Conservation (phyloP, 2,888 invertebrate species). For the Creontiades dilutus region DNA sequence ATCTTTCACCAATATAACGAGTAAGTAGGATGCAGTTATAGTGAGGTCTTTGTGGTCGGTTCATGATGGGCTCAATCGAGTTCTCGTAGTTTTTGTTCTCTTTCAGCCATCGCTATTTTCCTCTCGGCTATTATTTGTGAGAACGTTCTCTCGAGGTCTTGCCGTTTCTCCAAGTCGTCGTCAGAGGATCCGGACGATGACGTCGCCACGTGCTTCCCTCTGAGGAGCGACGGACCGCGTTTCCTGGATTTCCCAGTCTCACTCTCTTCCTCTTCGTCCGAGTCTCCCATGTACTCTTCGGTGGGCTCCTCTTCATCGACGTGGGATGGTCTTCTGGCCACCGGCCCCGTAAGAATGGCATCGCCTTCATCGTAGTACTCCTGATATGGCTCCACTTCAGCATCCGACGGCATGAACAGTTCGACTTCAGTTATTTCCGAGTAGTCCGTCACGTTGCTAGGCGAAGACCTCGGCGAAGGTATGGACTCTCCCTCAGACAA, state of each 20-base stretch:
- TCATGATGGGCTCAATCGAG: conserved; percentile 26
- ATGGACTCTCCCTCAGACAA: conserved; percentile 69
- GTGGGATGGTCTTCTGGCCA: background rate
- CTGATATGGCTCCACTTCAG: conserved; percentile 59
- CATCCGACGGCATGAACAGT: conserved; percentile 46
- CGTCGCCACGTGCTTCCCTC: conserved; percentile 56
- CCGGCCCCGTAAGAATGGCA: background rate
- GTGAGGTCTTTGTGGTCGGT: no score
- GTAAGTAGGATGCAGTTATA: no score
- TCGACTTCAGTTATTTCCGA: conserved; percentile 60
- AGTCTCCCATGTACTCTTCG: conserved; percentile 67
- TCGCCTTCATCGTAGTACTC: conserved; percentile 57
- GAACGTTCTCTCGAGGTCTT: conserved; percentile 36
- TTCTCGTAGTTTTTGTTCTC: conserved; percentile 38
- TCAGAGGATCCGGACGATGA: conserved; percentile 55
- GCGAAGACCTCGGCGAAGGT: conserved; percentile 65
- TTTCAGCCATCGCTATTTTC: conserved; percentile 45
- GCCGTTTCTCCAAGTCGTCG: conserved; percentile 33
- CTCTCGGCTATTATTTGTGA: conserved; percentile 44
- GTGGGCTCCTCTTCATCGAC: conserved; percentile 51
- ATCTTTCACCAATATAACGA: no score
- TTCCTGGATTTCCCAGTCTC: background rate
- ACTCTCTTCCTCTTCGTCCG: conserved; percentile 25
- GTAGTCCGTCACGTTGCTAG: conserved; percentile 62
- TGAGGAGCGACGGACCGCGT: conserved; percentile 38